These are phyloP conservation scores for Syngnathus typhle DNA, from an alignment of 2,113 vertebrate genomes.

Conservation along the genomic window DNA sequence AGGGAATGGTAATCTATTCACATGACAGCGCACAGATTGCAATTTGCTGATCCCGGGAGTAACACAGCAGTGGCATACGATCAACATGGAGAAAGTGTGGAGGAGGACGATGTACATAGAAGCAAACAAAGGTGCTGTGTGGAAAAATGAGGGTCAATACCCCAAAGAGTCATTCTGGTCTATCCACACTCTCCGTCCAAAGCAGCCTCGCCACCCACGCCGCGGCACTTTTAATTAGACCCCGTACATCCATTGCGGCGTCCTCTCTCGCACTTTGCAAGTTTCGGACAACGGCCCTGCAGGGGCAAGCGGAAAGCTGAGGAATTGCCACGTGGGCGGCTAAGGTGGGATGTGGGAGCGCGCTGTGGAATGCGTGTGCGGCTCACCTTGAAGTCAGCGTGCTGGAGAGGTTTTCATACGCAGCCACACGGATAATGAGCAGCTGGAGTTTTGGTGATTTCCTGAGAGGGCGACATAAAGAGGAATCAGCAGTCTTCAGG, in stretches of 20 bases:
- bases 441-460: slow-evolving; percentile 59
- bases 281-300: slow-evolving; percentile 63
- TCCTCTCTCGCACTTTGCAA: slow-evolving; percentile 61
- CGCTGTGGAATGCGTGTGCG: slow-evolving; percentile 5
- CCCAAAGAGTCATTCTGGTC: slow-evolving; percentile 60
- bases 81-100: slow-evolving; percentile 32
- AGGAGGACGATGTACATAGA: slow-evolving; percentile 14
- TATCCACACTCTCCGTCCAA: slow-evolving; percentile 58
- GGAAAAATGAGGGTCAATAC: slow-evolving; percentile 51
- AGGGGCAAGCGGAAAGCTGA: slow-evolving; percentile 50
- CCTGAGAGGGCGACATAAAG: slow-evolving; percentile 54
- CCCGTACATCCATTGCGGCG: slow-evolving; percentile 50
- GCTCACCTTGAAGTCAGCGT: slow-evolving; percentile 30
- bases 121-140: slow-evolving; percentile 10
- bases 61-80: slow-evolving; percentile 59
- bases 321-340: slow-evolving; percentile 49
- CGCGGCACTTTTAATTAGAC: slow-evolving; percentile 68
- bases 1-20: slow-evolving; percentile 67
- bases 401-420: slow-evolving; percentile 33
- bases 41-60: slow-evolving; percentile 68
- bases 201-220: slow-evolving; percentile 52
- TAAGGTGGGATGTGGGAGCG: slow-evolving; percentile 28
- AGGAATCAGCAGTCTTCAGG: slow-evolving; percentile 60
- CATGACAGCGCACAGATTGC: slow-evolving; percentile 63
- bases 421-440: slow-evolving; percentile 59